These are phyloP conservation scores for Nannospalax galili DNA, from an alignment of 2,113 vertebrate species.

Conservation along the genomic window DNA sequence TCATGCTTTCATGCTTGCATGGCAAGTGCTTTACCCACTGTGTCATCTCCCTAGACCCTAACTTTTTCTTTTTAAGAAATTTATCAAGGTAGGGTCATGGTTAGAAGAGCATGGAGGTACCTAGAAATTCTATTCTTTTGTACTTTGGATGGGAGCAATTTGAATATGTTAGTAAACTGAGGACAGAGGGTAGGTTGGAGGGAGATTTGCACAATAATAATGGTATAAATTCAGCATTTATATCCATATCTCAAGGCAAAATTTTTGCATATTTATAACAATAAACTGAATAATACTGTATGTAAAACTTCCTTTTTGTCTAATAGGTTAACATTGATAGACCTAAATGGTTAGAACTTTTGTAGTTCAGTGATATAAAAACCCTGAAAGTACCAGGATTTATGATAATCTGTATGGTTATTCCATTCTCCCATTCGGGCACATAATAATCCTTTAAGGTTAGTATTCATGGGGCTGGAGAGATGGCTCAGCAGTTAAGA, in stretches of 20 bases:
- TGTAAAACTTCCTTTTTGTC: neutral
- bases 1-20: neutral
- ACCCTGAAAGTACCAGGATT: neutral
- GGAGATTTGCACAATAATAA: neutral
- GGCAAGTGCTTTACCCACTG: neutral
- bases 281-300: neutral
- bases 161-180: neutral
- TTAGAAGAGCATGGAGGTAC: neutral
- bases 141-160: neutral
- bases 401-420: neutral
- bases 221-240: neutral
- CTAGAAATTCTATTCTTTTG: neutral
- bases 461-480: too few species aligned
- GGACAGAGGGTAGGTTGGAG: neutral
- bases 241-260: neutral
- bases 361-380: neutral
- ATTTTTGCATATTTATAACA: neutral
- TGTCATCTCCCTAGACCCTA: neutral
- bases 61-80: neutral
- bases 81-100: neutral
- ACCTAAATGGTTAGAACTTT: neutral
- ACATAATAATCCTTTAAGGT: too few species aligned
- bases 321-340: neutral
- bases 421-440: too few species aligned
- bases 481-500: too few species aligned